phyloP scores from a whole-genome alignment of 2,797 vertebrate species.

The Synaphobranchus kaupii region DNA sequence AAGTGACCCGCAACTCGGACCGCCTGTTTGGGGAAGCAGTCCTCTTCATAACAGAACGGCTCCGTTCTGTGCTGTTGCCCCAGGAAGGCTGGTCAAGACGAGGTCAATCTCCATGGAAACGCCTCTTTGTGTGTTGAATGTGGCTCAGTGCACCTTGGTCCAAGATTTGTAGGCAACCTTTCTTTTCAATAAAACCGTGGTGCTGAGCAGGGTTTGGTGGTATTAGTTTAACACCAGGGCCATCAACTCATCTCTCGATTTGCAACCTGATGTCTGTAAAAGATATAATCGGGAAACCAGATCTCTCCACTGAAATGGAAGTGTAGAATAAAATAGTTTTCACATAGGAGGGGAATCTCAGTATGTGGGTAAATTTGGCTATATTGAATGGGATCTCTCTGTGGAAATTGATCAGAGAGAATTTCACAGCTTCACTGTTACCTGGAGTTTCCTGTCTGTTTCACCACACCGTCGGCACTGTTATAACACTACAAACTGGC shows the following conservation, averaged over 20 bases:
- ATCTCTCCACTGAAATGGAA: background rate
- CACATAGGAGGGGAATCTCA: background rate
- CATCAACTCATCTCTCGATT: background rate
- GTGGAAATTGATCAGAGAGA: background rate
- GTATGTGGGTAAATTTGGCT: background rate
- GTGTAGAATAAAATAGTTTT: background rate
- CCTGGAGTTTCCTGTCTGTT: background rate
- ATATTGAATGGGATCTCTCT: too few species aligned
- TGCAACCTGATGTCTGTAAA: background rate
- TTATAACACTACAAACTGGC: background rate
- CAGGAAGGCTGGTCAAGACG: background rate
- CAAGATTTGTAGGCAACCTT: too few species aligned
- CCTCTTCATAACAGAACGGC: background rate
- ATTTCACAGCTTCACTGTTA: background rate
- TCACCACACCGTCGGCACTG: background rate
- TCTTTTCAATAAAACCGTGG: too few species aligned
- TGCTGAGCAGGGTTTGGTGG: too few species aligned
- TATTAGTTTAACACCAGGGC: background rate
- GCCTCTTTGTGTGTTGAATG: background rate
- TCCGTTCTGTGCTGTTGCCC: background rate
- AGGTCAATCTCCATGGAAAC: background rate
- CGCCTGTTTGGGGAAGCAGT: too few species aligned
- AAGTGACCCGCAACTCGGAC: too few species aligned
- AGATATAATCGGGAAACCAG: background rate
- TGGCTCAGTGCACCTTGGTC: background rate